phyloP scores from a whole-genome alignment of 1,140 invertebrate genomes.

The Rhyzopertha dominica region DNA sequence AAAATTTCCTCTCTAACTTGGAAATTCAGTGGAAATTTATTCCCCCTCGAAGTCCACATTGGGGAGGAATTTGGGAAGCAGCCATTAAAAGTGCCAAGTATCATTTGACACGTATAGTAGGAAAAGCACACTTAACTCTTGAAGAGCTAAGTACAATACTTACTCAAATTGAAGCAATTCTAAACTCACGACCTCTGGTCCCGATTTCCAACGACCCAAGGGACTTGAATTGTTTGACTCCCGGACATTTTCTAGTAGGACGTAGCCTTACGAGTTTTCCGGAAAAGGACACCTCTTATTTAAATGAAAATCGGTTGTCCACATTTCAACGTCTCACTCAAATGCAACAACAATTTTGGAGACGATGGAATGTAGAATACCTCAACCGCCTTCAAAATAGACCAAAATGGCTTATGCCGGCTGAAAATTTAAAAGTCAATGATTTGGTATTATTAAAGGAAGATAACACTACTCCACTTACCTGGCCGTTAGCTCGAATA shows the following conservation, averaged over 20 bases:
- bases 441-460: too few species aligned
- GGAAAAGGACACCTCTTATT: too few species aligned
- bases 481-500: too few species aligned
- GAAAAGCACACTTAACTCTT: conserved; percentile 1
- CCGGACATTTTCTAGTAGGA: conserved; percentile 12
- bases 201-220: conserved; percentile 7
- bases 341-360: too few species aligned
- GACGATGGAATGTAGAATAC: too few species aligned
- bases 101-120: conserved; percentile 8
- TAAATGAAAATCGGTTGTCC: too few species aligned
- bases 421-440: too few species aligned
- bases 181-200: conserved; percentile 8
- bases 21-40: conserved; percentile 13
- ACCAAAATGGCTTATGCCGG: too few species aligned
- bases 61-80: conserved; percentile 10
- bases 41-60: conserved; percentile 12
- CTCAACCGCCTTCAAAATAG: too few species aligned
- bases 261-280: too few species aligned
- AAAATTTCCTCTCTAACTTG: conserved; percentile 6
- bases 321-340: too few species aligned
- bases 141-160: conserved; percentile 2
- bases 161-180: conserved; percentile 8
- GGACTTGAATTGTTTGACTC: conserved; percentile 5
- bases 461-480: too few species aligned
- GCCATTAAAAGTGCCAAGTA: conserved; percentile 2